These are phyloP conservation scores for Bostrychus sinensis DNA, from an alignment of 2,113 vertebrate species.

Conservation along the genomic window DNA sequence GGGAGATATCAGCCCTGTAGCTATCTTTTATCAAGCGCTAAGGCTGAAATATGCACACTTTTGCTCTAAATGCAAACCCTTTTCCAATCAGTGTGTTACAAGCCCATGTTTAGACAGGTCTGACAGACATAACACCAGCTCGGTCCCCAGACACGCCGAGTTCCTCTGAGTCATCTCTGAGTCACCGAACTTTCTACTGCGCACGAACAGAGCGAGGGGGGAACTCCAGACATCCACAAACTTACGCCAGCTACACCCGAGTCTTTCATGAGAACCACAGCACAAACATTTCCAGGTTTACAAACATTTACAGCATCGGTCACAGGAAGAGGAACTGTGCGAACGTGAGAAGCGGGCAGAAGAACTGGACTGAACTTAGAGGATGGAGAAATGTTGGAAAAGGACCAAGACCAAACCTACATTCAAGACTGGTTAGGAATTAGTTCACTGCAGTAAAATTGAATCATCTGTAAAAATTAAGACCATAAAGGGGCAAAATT, in stretches of 20 bases:
- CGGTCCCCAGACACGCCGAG: constrained; percentile 40
- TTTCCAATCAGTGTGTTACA: background rate
- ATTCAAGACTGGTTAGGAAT: too few species aligned
- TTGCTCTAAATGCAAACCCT: background rate
- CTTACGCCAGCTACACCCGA: constrained; percentile 14
- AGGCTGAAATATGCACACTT: background rate
- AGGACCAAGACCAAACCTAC: too few species aligned
- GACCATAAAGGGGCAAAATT: too few species aligned
- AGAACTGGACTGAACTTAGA: too few species aligned
- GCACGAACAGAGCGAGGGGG: constrained; percentile 60
- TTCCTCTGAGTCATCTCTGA: constrained; percentile 53
- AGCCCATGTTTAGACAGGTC: background rate
- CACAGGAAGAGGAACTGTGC: too few species aligned
- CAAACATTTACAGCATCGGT: constrained; percentile 48
- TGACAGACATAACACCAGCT: too few species aligned
- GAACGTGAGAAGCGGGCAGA: too few species aligned
- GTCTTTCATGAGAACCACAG: constrained; percentile 1
- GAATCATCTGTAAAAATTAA: too few species aligned
- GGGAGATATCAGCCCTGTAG: too few species aligned
- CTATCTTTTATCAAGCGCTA: too few species aligned
- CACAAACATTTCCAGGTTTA: constrained; percentile 31
- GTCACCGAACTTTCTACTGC: constrained; percentile 50
- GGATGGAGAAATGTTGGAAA: too few species aligned
- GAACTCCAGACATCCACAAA: constrained; percentile 50
- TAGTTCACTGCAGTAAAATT: too few species aligned